Evolutionary conservation across 1,140 invertebrate species (phyloP).

Genomic region (Temnothorax curvispinosus): DNA sequence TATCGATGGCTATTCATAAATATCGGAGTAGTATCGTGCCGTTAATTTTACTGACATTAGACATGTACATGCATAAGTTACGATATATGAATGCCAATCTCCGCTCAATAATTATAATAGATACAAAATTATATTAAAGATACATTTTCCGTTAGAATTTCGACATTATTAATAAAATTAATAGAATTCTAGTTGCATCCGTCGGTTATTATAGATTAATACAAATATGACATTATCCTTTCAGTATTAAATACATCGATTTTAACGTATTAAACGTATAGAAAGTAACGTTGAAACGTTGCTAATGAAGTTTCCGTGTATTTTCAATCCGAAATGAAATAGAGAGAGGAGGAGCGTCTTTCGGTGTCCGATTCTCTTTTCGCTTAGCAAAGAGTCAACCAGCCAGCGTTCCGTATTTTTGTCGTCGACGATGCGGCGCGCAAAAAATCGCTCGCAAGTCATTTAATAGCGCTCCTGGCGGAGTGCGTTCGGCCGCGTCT

Average conservation of each 20-base stretch:
- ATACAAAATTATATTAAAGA: background rate
- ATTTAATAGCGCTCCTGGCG: constrained; percentile 60
- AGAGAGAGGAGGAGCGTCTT: constrained; percentile 34
- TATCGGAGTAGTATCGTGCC: background rate
- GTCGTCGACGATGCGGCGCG: constrained; percentile 56
- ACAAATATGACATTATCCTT: constrained; percentile 3
- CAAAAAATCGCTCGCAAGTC: constrained; percentile 62
- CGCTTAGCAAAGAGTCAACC: constrained; percentile 53
- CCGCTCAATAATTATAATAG: constrained; percentile 18
- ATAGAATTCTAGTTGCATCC: constrained; percentile 2
- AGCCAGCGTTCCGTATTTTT: constrained; percentile 57
- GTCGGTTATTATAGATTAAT: background rate
- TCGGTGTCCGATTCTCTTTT: constrained; percentile 53
- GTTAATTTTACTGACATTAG: background rate
- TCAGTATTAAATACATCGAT: background rate
- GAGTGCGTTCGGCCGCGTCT: constrained; percentile 57
- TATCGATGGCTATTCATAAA: background rate
- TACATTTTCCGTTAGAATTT: background rate
- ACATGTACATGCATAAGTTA: background rate
- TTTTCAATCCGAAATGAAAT: constrained; percentile 38
- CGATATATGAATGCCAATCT: background rate
- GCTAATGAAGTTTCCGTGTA: constrained; percentile 41
- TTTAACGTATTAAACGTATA: background rate
- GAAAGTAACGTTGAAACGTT: background rate
- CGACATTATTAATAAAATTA: constrained; percentile 20